These are phyloP conservation scores for Halichoerus grypus DNA, from an alignment of 2,113 vertebrate species.

Conservation along the genomic window DNA sequence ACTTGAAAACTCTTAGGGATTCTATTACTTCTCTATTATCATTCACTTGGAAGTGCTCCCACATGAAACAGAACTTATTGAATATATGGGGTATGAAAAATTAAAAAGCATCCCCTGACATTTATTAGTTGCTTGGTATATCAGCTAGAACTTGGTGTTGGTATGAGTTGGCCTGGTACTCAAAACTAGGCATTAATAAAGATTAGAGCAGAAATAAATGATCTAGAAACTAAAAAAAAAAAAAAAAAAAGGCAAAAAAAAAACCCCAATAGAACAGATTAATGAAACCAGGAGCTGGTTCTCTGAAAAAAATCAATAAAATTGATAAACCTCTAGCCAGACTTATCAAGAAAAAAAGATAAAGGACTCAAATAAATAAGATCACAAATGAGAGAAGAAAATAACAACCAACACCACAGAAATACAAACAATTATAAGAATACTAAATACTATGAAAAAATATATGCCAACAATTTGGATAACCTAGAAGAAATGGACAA, in stretches of 20 bases:
- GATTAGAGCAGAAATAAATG: not conserved
- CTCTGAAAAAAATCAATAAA: not conserved
- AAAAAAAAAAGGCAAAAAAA: not conserved
- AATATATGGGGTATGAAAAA: not conserved
- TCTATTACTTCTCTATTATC: not conserved
- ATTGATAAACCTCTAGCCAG: not conserved
- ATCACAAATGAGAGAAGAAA: not conserved
- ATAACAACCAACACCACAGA: not conserved
- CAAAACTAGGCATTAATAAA: not conserved
- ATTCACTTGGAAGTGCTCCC: not conserved
- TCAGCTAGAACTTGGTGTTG: not conserved
- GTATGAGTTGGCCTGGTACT: not conserved
- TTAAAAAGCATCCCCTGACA: not conserved
- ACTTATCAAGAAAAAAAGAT: not conserved
- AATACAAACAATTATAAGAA: not conserved
- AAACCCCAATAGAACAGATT: not conserved
- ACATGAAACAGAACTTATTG: not conserved
- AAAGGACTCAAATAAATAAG: not conserved
- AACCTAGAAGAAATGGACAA: not conserved
- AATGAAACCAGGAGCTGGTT: not conserved
- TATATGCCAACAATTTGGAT: not conserved
- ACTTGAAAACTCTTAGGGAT: not conserved
- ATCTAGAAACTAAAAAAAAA: not conserved
- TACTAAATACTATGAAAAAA: not conserved
- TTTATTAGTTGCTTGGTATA: not conserved